These are phyloP conservation scores for Falcaria lacertinaria DNA, from an alignment of 2,888 invertebrate species.

Conservation along the genomic window DNA sequence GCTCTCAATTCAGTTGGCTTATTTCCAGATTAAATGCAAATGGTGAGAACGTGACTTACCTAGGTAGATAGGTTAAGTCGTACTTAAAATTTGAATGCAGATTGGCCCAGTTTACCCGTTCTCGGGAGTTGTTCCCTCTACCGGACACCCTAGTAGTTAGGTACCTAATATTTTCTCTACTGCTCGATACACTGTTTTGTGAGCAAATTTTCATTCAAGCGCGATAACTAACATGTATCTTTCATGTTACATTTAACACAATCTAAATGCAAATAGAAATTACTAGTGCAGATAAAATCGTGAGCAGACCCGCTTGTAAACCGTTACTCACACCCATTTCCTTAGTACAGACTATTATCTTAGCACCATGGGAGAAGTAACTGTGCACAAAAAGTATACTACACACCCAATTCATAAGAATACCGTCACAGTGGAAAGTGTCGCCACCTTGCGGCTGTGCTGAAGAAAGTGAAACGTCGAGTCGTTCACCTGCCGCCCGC, in stretches of 20 bases:
- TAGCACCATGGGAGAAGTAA: background rate
- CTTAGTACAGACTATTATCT: too few relatives aligned
- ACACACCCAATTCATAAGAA: background rate
- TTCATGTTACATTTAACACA: background rate
- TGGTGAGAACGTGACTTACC: too few relatives aligned
- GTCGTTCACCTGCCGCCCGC: slow-evolving; percentile 53
- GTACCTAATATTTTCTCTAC: too few relatives aligned
- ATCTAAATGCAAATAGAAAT: background rate
- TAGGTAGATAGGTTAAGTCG: too few relatives aligned
- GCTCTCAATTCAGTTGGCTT: too few relatives aligned
- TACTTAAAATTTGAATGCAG: too few relatives aligned
- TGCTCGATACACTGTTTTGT: too few relatives aligned
- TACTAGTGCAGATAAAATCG: background rate
- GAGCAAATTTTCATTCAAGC: background rate
- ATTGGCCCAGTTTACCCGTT: too few relatives aligned
- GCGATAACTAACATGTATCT: background rate
- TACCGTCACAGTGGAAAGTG: slow-evolving; percentile 32
- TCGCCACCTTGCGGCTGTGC: slow-evolving; percentile 51
- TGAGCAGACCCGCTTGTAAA: background rate
- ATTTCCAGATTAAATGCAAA: too few relatives aligned
- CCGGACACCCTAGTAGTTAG: too few relatives aligned
- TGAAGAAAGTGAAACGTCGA: slow-evolving; percentile 61
- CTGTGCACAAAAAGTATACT: background rate
- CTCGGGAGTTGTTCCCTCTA: too few relatives aligned
- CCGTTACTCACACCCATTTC: background rate